Evolutionary conservation across 1,140 invertebrate species (phyloP), one percentile per base, ranked within the genome.

Genomic region (Ips typographus): DNA sequence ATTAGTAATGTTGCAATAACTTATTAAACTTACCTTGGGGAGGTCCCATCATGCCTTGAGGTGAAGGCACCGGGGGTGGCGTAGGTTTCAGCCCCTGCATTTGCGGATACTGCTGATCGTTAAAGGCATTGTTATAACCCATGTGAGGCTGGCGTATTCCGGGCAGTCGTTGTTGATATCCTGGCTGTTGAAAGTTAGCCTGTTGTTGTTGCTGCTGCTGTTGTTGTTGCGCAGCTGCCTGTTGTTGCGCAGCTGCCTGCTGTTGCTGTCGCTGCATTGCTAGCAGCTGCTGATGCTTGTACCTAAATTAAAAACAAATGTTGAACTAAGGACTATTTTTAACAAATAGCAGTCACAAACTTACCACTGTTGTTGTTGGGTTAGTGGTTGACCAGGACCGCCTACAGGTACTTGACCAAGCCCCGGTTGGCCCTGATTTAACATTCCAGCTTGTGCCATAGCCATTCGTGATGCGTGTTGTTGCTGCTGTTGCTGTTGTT

Each of bases 41-140:
- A 22, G 22, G 22, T 22, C 22, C 22, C 22, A 22, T 22, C 22
- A 22, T 89, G 68, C 89, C 87, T 74, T 90, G 87, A 56, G 90
- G 89, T 72, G 88, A 86, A 44, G 87, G 87, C 67, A 87, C 86
- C 3, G 88, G 86, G 2, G 88, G 87, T 22, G 86, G 86, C 39
- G 87, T 88, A 65, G 86, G 86, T 77, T 90, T 91, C 80, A 86
- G 82, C 71, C 81, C 83, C 59, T 79, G 79, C 77, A 79, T 79
- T 8, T n/a, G 60, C 8, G 75, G 76, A 68, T 78, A 78, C 75
- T 79, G 81, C 72, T 77, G 82, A 70, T 78, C 81, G 66, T 65
- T 53, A 74, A 79, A 80, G 42, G 76, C 78, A 73, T 77, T 83
- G 75, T 71, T 81, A 77, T 65, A 82, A 70, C 74, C 80, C 77